Conservation (phyloP, 1,140 invertebrate species). For the Galleria mellonella region DNA sequence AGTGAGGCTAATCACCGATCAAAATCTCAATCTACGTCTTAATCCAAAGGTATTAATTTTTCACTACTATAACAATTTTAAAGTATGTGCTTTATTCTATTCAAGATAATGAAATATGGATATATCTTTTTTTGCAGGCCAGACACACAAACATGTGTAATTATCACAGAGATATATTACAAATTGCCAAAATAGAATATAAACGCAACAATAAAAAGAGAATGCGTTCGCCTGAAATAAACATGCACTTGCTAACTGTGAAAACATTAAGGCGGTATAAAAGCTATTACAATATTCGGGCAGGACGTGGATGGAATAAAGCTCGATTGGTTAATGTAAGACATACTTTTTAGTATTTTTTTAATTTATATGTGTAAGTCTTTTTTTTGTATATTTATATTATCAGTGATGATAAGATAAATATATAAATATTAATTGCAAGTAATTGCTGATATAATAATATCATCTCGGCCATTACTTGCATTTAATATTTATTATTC, state of each 20-base stretch:
- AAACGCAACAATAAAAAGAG: too few relatives aligned
- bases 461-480: too few relatives aligned
- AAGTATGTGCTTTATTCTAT: too few relatives aligned
- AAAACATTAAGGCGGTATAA: slow-evolving; percentile 95
- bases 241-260: slow-evolving; percentile 93
- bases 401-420: too few relatives aligned
- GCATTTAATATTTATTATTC: slow-evolving; percentile 6
- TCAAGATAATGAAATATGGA: too few relatives aligned
- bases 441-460: too few relatives aligned
- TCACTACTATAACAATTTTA: too few relatives aligned
- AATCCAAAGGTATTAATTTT: slow-evolving; percentile 81
- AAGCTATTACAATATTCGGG: slow-evolving; percentile 93
- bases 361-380: not conserved
- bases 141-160: slow-evolving; percentile 98
- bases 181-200: slow-evolving; percentile 92
- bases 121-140: slow-evolving; percentile 83
- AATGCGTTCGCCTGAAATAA: slow-evolving; percentile 92
- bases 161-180: slow-evolving; percentile 95
- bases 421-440: too few relatives aligned
- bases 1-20: slow-evolving; percentile 95
- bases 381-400: too few relatives aligned
- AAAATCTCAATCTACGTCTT: slow-evolving; percentile 90
- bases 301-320: slow-evolving; percentile 93
- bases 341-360: not conserved
- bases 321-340: slow-evolving; percentile 96